Percentiles rank a stretch among this genome's conserved stretches.
These are phyloP conservation scores for Thereuonema tuberculata DNA, from an alignment of 1,140 invertebrate genomes.

Conservation along the genomic window DNA sequence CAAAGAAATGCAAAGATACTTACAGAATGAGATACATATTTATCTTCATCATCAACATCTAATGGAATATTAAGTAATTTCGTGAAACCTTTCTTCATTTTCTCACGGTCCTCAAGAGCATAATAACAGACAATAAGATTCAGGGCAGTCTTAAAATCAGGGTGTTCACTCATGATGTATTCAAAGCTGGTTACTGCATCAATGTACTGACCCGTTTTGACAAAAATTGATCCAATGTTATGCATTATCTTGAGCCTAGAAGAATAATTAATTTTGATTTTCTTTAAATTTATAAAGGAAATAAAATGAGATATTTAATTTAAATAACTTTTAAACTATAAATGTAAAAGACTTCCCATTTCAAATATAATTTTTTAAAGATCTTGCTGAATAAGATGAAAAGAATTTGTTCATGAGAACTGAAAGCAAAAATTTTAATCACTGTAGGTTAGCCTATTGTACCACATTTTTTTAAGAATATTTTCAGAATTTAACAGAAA, in stretches of 20 bases:
- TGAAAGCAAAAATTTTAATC: too few relatives aligned
- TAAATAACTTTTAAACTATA: too few relatives aligned
- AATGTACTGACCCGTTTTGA: conserved; percentile 88
- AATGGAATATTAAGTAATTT: conserved; percentile 75
- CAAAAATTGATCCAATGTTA: conserved; percentile 91
- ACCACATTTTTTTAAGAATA: too few relatives aligned
- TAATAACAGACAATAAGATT: conserved; percentile 88
- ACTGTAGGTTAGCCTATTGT: too few relatives aligned
- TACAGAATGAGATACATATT: conserved; percentile 41
- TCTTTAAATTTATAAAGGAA: too few relatives aligned
- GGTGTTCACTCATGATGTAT: conserved; percentile 91
- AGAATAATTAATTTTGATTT: too few relatives aligned
- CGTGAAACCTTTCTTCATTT: conserved; percentile 85
- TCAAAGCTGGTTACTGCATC: conserved; percentile 94
- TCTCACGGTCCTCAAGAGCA: conserved; percentile 81
- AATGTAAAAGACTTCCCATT: too few relatives aligned
- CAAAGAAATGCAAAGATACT: not conserved
- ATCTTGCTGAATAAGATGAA: too few relatives aligned
- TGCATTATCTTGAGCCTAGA: conserved; percentile 90
- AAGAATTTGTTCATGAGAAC: too few relatives aligned
- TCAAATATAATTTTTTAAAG: too few relatives aligned
- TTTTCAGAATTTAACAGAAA: too few relatives aligned
- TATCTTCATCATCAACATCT: conserved; percentile 68
- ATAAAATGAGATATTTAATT: too few relatives aligned
- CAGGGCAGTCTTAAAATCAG: conserved; percentile 73